Percentiles rank a stretch among this genome's conserved stretches.
Evolutionary conservation across 1,140 invertebrate genomes (phyloP).

Genomic region (Kradibia gibbosae): DNA sequence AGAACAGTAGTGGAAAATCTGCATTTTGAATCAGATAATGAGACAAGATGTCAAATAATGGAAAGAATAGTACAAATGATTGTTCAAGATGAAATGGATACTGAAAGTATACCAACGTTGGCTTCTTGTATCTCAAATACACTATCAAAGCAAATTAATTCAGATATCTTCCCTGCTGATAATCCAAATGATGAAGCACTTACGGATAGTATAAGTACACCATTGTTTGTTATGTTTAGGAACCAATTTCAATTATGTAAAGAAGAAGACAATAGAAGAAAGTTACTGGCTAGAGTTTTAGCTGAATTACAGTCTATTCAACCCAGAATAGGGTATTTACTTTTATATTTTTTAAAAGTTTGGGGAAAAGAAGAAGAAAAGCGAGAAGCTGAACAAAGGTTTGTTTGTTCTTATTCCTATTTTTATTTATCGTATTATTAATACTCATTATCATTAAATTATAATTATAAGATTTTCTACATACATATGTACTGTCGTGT

Average conservation of each 20-base stretch:
- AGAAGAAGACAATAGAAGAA: constrained; percentile 85
- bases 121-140: constrained; percentile 74
- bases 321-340: constrained; percentile 85
- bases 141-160: constrained; percentile 71
- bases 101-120: constrained; percentile 76
- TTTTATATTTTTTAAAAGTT: constrained; percentile 90
- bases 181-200: constrained; percentile 75
- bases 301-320: constrained; percentile 83
- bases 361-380: constrained; percentile 77
- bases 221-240: constrained; percentile 86
- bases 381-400: constrained; percentile 74
- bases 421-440: neutral
- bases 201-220: constrained; percentile 84
- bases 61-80: constrained; percentile 80
- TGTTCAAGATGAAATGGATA: constrained; percentile 78
- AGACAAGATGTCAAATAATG: constrained; percentile 79
- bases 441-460: no score
- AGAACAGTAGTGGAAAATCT: constrained; percentile 78
- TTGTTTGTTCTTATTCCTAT: constrained; percentile 28
- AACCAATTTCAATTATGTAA: constrained; percentile 80
- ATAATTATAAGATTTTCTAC: neutral
- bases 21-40: constrained; percentile 78
- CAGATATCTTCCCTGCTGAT: constrained; percentile 71
- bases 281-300: constrained; percentile 81
- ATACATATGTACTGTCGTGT: no score